Evolutionary conservation across 2,113 vertebrate genomes (phyloP), one percentile per base, ranked within the genome.

Genomic region (Lota lota): DNA sequence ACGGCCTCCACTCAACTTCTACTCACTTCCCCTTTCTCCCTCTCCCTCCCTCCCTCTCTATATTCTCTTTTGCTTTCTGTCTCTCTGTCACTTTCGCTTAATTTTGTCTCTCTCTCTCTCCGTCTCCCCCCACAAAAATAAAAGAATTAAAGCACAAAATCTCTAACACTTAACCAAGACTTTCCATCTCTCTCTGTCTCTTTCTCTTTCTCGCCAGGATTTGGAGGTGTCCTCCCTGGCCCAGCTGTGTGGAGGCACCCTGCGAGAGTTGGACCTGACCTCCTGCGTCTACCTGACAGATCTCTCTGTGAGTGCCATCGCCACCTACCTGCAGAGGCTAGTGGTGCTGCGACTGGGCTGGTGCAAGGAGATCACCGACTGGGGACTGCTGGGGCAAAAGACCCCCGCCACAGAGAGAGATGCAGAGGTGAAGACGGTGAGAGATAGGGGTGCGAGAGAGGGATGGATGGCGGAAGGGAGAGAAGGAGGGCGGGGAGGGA

Each of bases 281-380:
- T 95, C 91, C 1, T 96, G 94, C 2, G 59, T 88, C 59, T 84
- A 87, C 21, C 85, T 95, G 77, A 93, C 91, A 0, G 91, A 94
- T 72, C 61, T 75, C 67, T 94, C 92, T 0, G 22, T 94, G 79
- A 86, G 83, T 3, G 88, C 92, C 6, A 92, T 95, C 18, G 72
- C 90, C 51, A 86, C 88, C 36, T 82, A 88, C 80, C 86, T 95
- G 69, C 87, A 80, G 11, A 80, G 64, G 40, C 88, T 95, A 80
- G 85, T 79, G 1, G 86, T 94, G 16, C 87, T 95, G 69, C 85
- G 88, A 18, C 88, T 96, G 2, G 91, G 90, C 57, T 93, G 90
- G 90, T 95, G 94, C 73, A 93, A 92, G 63, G 87, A 94, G 69
- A 88, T 95, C 66, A 85, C 79, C 0, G 94, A 96, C 73, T 93